These are phyloP conservation scores for Anseranas semipalmata DNA, from an alignment of 2,113 vertebrate species.

Conservation along the genomic window DNA sequence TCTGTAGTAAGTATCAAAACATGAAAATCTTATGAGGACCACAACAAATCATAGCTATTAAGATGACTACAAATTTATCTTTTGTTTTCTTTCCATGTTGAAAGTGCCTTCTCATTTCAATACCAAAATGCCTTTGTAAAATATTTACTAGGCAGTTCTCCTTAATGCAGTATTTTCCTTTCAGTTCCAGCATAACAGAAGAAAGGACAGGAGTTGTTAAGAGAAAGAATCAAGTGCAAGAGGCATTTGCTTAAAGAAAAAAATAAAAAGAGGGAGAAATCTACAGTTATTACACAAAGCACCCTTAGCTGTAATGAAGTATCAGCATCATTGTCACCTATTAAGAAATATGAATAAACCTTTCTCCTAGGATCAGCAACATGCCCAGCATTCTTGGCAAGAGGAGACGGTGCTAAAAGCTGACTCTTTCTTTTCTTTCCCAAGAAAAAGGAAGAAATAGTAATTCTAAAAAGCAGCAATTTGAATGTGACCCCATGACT, in stretches of 20 bases:
- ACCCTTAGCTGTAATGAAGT: neutral
- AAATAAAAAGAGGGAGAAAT: neutral
- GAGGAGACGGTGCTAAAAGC: neutral
- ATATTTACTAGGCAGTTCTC: neutral
- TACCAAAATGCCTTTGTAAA: neutral
- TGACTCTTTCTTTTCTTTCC: neutral
- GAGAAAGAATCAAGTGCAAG: neutral
- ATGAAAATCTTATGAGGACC: neutral
- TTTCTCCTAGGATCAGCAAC: neutral
- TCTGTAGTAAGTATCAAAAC: neutral
- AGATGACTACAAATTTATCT: fast-evolving
- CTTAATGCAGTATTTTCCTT: neutral
- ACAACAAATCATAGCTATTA: neutral
- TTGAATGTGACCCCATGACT: neutral
- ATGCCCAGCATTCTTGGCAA: neutral
- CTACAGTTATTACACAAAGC: neutral
- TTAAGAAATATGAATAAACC: neutral
- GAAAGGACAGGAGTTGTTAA: neutral
- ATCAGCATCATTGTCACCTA: neutral
- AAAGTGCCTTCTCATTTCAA: neutral
- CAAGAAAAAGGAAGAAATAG: neutral
- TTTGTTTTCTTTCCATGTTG: neutral
- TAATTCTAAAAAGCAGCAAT: neutral
- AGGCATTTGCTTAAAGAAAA: neutral
- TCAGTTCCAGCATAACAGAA: neutral